phyloP scores from a whole-genome alignment of 1,140 invertebrate genomes.

The Myzus persicae region DNA sequence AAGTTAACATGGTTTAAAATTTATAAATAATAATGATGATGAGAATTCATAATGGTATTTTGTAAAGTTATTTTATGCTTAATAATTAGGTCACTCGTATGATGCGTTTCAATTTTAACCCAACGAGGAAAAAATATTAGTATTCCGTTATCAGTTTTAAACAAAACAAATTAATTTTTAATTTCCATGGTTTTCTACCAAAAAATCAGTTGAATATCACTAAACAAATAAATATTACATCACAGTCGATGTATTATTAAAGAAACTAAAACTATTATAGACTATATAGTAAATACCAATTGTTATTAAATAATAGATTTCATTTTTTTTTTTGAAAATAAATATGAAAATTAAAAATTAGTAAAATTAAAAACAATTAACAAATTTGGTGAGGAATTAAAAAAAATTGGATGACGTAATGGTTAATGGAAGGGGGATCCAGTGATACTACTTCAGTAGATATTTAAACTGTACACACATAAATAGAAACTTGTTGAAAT shows the following conservation, averaged over 20 bases:
- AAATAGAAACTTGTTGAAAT: background rate
- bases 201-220: background rate
- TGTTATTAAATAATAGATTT: background rate
- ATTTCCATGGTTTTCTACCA: background rate
- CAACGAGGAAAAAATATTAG: background rate
- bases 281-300: background rate
- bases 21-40: background rate
- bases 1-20: background rate
- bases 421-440: no score
- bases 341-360: background rate
- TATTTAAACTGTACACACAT: background rate
- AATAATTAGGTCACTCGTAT: background rate
- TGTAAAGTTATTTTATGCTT: background rate
- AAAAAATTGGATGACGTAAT: background rate
- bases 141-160: background rate
- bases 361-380: background rate
- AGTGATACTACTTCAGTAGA: background rate
- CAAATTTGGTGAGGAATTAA: background rate
- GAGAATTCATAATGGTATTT: background rate
- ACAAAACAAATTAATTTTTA: background rate
- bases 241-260: background rate
- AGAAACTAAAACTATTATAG: background rate
- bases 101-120: background rate
- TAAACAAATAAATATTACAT: background rate
- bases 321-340: background rate